phyloP scores from a whole-genome alignment of 2,888 invertebrate genomes.

The Boloria euphrosyne region DNA sequence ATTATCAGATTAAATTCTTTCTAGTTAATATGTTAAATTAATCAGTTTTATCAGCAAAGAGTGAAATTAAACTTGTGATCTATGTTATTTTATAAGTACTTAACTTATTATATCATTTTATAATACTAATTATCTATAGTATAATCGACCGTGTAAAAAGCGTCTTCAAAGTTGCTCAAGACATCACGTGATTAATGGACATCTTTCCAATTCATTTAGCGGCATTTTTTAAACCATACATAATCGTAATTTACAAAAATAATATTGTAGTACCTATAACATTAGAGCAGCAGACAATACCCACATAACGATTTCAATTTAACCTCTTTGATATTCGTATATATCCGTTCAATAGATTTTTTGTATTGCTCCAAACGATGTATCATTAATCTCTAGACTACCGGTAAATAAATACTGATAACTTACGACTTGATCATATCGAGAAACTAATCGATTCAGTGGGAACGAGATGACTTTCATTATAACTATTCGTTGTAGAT shows the following conservation, averaged over 20 bases:
- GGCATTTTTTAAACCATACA: too few relatives aligned
- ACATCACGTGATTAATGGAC: too few relatives aligned
- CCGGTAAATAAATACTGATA: slow-evolving; percentile 70
- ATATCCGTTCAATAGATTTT: slow-evolving; percentile 65
- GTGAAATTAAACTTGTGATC: too few relatives aligned
- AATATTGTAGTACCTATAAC: not conserved
- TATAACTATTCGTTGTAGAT: slow-evolving; percentile 70
- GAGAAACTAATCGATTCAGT: slow-evolving; percentile 71
- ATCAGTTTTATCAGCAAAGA: too few relatives aligned
- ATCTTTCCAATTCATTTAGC: too few relatives aligned
- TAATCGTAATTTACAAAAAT: not conserved
- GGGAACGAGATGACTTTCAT: slow-evolving; percentile 62
- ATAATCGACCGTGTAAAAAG: too few relatives aligned
- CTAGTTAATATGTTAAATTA: too few relatives aligned
- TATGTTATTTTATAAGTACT: too few relatives aligned
- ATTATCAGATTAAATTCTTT: too few relatives aligned
- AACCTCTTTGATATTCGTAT: slow-evolving; percentile 43
- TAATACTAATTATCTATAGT: too few relatives aligned
- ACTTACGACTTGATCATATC: slow-evolving; percentile 72
- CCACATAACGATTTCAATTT: slow-evolving; percentile 41
- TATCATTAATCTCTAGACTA: slow-evolving; percentile 76
- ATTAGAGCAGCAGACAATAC: slow-evolving; percentile 43
- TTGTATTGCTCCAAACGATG: slow-evolving; percentile 69
- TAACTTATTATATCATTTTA: too few relatives aligned
- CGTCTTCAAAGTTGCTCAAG: too few relatives aligned